Evolutionary conservation across 1,140 invertebrate genomes (phyloP).

Genomic region (Rhagoletis zephyria): DNA sequence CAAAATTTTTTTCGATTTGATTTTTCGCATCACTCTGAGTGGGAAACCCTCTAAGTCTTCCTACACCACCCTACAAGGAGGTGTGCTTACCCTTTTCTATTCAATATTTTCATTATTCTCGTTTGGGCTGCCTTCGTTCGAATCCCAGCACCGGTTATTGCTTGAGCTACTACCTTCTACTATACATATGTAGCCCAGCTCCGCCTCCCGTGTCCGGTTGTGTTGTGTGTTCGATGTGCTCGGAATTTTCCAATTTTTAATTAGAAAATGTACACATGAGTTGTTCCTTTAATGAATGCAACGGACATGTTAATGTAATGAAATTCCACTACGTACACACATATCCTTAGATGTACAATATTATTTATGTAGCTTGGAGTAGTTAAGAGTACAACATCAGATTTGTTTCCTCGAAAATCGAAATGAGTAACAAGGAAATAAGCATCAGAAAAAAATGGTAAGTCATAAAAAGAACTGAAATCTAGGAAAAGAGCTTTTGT

Average conservation of each 20-base stretch:
- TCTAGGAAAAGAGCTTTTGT: not conserved
- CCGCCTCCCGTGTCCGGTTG: not conserved
- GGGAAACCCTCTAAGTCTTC: not conserved
- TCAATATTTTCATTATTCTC: not conserved
- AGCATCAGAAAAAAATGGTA: conserved; percentile 11
- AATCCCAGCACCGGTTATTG: too few relatives aligned
- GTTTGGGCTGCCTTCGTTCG: not conserved
- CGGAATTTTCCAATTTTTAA: conserved; percentile 71
- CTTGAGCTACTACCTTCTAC: not conserved
- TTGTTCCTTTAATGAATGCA: conserved; percentile 68
- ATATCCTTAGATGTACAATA: not conserved
- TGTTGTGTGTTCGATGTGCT: conserved; percentile 56
- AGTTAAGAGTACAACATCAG: not conserved
- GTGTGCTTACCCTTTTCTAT: not conserved
- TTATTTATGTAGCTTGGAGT: conserved; percentile 8
- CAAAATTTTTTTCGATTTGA: conserved; percentile 31
- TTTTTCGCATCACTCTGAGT: not conserved
- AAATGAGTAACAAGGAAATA: conserved; percentile 46
- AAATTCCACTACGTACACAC: conserved; percentile 39
- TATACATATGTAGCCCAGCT: not conserved
- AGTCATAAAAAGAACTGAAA: not conserved
- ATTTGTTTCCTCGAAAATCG: conserved; percentile 36
- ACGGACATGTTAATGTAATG: conserved; percentile 56
- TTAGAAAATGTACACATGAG: conserved; percentile 72
- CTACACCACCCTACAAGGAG: not conserved